Evolutionary conservation across 2,113 vertebrate genomes (phyloP), one percentile per base, ranked within the genome.

Genomic region (Etheostoma spectabile): DNA sequence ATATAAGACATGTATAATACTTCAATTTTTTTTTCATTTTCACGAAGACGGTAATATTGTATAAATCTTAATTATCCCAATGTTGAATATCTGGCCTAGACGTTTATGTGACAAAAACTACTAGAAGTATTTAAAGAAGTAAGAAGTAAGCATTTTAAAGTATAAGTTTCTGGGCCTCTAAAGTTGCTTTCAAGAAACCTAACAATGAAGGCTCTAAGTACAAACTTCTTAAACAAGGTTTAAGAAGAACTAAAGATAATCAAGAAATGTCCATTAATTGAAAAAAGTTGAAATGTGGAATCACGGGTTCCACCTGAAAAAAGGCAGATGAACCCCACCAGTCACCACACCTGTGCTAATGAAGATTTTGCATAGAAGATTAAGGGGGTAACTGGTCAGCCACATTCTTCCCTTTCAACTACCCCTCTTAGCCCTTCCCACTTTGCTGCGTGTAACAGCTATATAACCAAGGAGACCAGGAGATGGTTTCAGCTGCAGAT

Each of bases 401-500:
- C 2, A 27, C 90, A 93, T 93, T 92, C 83, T 81, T 88, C 21
- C 2, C 21, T 77, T 77, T 86, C 80, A 87, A 2, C 22, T 67
- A 2, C 3, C 49, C 6, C 21, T 38, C 27, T 1, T 48, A 7
- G 86, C 67, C 84, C 84, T 8, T 85, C 93, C 93, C 90, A 85
- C 80, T 86, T 77, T 69, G 1, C 48, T 30, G 48, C 10, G 7
- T 21, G 33, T 60, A 52, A 8, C 45, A 30, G 12, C 68, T 92
- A 92, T 93, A 92, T 89, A 94, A 91, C 56, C 42, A 67, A 72
- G 79, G 3, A 49, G 2, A 15, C 59, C 53, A 22, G 15, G 63
- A 82, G 71, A 90, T 77, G 51, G 65, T 79, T 67, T 13, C 79
- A 77, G 86, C 92, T 91, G 87, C 92, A 86, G 83, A 85, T 92